phyloP scores from a whole-genome alignment of 2,888 invertebrate species.

The Zhengitettix transpicula region DNA sequence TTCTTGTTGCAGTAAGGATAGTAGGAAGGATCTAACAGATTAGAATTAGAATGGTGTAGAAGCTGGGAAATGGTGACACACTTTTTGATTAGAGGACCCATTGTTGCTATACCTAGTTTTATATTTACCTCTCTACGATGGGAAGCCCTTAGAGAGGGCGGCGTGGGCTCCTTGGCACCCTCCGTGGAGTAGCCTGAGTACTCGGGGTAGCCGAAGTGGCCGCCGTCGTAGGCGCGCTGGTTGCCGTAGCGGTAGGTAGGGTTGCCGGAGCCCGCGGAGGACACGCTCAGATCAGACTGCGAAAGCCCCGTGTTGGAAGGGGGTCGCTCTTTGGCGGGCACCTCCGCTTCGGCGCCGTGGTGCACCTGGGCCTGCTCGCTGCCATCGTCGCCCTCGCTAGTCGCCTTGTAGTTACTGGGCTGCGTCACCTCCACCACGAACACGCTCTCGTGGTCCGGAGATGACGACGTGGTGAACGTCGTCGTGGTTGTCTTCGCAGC shows the following conservation, averaged over 20 bases:
- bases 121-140: too few species aligned
- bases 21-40: too few species aligned
- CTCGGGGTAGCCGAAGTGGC: constrained; percentile 50
- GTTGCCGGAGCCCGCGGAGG: constrained; percentile 52
- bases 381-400: constrained; percentile 6
- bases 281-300: constrained; percentile 63
- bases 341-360: background rate
- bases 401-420: constrained; percentile 24
- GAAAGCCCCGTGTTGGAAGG: constrained; percentile 58
- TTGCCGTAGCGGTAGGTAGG: constrained; percentile 63
- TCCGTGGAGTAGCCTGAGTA: constrained; percentile 34
- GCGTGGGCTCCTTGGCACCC: background rate
- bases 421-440: constrained; percentile 53
- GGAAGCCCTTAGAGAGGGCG: background rate
- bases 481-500: constrained; percentile 7
- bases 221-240: constrained; percentile 59
- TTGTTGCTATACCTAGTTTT: too few species aligned
- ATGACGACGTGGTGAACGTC: constrained; percentile 44
- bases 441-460: constrained; percentile 50
- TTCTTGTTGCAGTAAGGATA: too few species aligned
- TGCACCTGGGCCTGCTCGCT: background rate
- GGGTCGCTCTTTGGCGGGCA: background rate
- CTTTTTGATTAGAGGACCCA: too few species aligned
- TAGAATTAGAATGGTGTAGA: too few species aligned
- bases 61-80: too few species aligned